Percentiles rank a stretch among this genome's conserved stretches.
Conservation (phyloP, 2,113 vertebrate genomes). For the Oreochromis niloticus region DNA sequence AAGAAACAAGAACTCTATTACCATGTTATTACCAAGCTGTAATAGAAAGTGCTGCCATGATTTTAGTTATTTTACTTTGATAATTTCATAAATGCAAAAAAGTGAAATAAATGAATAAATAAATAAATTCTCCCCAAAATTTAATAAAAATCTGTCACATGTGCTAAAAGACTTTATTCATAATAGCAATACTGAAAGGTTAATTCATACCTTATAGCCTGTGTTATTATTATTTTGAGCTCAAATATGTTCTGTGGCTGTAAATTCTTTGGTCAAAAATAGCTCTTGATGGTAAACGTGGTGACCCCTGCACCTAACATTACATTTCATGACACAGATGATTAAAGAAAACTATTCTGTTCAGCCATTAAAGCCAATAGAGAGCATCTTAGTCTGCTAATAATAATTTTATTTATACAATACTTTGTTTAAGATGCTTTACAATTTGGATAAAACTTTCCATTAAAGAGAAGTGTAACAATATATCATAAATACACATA, state of each 20-base stretch:
- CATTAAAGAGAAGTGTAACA: neutral
- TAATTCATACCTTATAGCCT: neutral
- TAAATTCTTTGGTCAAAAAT: neutral
- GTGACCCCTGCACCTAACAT: neutral
- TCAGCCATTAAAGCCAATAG: too few relatives aligned
- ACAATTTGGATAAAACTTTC: neutral
- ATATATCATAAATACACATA: neutral
- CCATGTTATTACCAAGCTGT: too few relatives aligned
- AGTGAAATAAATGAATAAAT: too few relatives aligned
- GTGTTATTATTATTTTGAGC: neutral
- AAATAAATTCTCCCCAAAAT: too few relatives aligned
- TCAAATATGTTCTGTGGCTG: neutral
- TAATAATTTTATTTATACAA: neutral
- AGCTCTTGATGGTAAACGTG: neutral
- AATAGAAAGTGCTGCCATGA: too few relatives aligned
- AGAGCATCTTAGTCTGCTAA: neutral
- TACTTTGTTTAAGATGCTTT: too few relatives aligned
- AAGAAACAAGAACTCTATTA: too few relatives aligned
- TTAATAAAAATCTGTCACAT: too few relatives aligned
- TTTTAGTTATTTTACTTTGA: too few relatives aligned
- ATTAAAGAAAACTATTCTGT: too few relatives aligned
- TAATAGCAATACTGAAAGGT: neutral
- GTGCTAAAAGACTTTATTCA: neutral
- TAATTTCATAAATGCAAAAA: too few relatives aligned
- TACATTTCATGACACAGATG: too few relatives aligned